Base-by-base conservation (phyloP, 2,113 vertebrate genomes). In the Crocuta crocuta region DNA sequence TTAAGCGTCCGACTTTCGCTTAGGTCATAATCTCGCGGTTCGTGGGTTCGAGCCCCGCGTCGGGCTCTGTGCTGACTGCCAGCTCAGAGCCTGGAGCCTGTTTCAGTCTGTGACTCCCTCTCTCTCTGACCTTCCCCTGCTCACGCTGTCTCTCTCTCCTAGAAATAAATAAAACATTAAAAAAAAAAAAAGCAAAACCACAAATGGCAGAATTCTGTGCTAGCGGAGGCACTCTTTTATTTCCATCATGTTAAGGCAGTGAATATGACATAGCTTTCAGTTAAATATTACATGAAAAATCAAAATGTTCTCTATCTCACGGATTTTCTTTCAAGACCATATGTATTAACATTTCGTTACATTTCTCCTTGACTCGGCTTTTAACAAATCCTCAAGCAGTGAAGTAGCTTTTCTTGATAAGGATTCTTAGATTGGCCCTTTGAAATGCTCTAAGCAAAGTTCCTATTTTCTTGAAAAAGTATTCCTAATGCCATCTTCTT, bases 271-370 rank as follows among this genome's bases (percentile, higher is more conserved):
- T 63, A 35, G 2, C 2, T 93, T 80, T 74, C n/a, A 84, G 24
- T 84, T 96, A 93, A 85, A 91, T 91, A 93, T 87, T 94, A 85
- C 92, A 83, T 97, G 89, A 86, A 78, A 94, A 84, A 86, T 53
- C 6, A 17, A 92, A 71, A 86, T 87, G 1, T 66, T 55, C 17
- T 63, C 92, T 97, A 94, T 83, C 74, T 28, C 55, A 58, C 10
- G 66, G 50, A 43, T 61, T 97, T 92, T 95, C 73, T 92, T 91
- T 94, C 19, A 93, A 90, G 68, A 70, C 39, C 33, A 48, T 48
- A 1, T 55, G 9, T 35, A 73, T 82, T 96, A 82, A 55, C 55
- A 87, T 83, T 81, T 88, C n/a, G 11, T 86, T 95, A 95, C 12
- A 94, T 79, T 96, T 97, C 68, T 89, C 45, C 74, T 80, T 88